These are phyloP conservation scores for Nomia melanderi DNA, from an alignment of 1,140 invertebrate genomes.

Conservation along the genomic window DNA sequence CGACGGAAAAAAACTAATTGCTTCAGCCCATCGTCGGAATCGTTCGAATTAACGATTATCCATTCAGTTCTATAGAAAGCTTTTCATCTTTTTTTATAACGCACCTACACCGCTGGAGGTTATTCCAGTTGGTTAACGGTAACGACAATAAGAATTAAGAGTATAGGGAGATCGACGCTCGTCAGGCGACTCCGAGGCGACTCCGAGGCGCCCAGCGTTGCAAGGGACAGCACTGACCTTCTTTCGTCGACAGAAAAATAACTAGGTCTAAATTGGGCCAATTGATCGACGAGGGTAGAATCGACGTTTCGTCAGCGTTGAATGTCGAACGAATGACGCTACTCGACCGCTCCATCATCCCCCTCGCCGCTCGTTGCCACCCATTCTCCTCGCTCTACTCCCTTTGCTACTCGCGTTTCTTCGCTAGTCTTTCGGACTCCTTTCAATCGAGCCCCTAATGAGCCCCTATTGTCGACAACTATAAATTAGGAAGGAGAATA, in stretches of 20 bases:
- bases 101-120: slow-evolving; percentile 36
- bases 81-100: slow-evolving; percentile 12
- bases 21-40: not conserved
- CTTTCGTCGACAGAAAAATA: slow-evolving; percentile 56
- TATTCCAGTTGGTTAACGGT: slow-evolving; percentile 45
- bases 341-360: not conserved
- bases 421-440: not conserved
- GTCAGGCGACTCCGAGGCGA: slow-evolving; percentile 18
- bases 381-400: not conserved
- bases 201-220: slow-evolving; percentile 43
- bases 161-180: slow-evolving; percentile 29
- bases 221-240: slow-evolving; percentile 60
- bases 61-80: slow-evolving; percentile 2
- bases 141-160: slow-evolving; percentile 56
- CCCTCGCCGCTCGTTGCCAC: too few species aligned
- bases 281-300: slow-evolving; percentile 56
- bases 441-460: slow-evolving; percentile 34
- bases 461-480: slow-evolving; percentile 24
- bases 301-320: slow-evolving; percentile 57
- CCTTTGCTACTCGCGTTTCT: not conserved
- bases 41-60: slow-evolving; percentile 19
- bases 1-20: not conserved
- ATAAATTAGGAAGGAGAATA: slow-evolving; percentile 27
- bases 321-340: slow-evolving; percentile 16
- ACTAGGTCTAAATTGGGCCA: slow-evolving; percentile 60